phyloP scores from a whole-genome alignment of 2,888 invertebrate genomes.

The Beris morrisii region DNA sequence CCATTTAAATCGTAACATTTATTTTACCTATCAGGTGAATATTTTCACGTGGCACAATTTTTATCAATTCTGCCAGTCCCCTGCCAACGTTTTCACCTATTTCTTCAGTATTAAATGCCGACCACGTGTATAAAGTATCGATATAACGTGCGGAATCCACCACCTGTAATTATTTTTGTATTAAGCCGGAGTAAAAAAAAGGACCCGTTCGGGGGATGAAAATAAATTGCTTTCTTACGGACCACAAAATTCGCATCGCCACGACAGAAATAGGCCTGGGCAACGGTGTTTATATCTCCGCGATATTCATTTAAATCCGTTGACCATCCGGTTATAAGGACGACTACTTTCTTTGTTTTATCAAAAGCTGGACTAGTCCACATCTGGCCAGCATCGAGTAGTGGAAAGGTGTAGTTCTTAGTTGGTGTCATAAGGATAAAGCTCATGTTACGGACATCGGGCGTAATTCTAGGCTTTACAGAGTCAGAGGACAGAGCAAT shows the following conservation, averaged over 20 bases:
- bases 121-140: slow-evolving; percentile 53
- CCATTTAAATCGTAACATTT: background rate
- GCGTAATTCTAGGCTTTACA: slow-evolving; percentile 46
- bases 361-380: slow-evolving; percentile 51
- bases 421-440: slow-evolving; percentile 50
- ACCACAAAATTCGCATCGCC: slow-evolving; percentile 54
- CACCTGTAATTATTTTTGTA: slow-evolving; percentile 43
- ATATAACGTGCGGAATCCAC: slow-evolving; percentile 50
- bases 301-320: slow-evolving; percentile 49
- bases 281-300: slow-evolving; percentile 45
- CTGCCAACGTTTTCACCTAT: slow-evolving; percentile 49
- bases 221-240: slow-evolving; percentile 37
- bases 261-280: slow-evolving; percentile 51
- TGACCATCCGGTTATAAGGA: slow-evolving; percentile 54
- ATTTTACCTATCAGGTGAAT: slow-evolving; percentile 51
- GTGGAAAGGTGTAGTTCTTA: slow-evolving; percentile 46
- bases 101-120: slow-evolving; percentile 53
- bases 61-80: slow-evolving; percentile 47
- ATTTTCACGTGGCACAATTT: slow-evolving; percentile 46
- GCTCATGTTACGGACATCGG: slow-evolving; percentile 48
- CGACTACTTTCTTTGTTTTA: slow-evolving; percentile 47
- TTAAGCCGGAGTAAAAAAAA: background rate
- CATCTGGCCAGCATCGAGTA: slow-evolving; percentile 47
- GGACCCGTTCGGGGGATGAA: background rate
- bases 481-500: slow-evolving; percentile 47